Percentiles rank a stretch among this genome's conserved stretches.
These are phyloP conservation scores for Conops quadrifasciatus DNA, from an alignment of 2,888 invertebrate genomes.

Conservation along the genomic window DNA sequence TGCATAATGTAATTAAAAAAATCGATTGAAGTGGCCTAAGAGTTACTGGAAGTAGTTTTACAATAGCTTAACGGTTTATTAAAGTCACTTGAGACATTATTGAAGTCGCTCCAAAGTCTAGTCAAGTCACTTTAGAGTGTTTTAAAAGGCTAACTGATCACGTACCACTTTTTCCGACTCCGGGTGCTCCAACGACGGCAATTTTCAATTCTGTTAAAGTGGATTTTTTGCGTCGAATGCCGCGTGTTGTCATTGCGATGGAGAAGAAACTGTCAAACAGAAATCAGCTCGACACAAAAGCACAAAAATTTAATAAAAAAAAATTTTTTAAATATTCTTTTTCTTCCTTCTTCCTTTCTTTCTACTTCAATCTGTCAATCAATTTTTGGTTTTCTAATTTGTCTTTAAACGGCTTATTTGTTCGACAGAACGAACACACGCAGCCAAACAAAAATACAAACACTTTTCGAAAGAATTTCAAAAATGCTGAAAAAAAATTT, in stretches of 20 bases:
- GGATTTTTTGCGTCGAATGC: constrained; percentile 88
- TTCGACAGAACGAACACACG: too few species aligned
- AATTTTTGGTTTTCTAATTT: not conserved
- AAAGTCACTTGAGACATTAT: too few species aligned
- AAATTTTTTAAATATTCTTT: not conserved
- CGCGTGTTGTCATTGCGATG: constrained; percentile 75
- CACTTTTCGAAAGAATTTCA: too few species aligned
- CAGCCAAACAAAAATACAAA: too few species aligned
- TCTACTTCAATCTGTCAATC: not conserved
- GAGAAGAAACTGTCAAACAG: not conserved
- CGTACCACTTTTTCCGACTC: constrained; percentile 93
- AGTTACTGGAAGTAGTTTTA: too few species aligned
- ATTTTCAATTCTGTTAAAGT: constrained; percentile 90
- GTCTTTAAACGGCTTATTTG: too few species aligned
- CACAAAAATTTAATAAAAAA: not conserved
- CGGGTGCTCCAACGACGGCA: constrained; percentile 87
- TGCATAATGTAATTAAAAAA: too few species aligned
- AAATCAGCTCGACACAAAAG: not conserved
- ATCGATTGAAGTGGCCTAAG: too few species aligned
- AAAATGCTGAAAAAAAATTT: too few species aligned
- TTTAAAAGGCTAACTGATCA: constrained; percentile 4
- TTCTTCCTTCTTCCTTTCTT: not conserved
- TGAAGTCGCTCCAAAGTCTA: too few species aligned
- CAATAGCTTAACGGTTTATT: too few species aligned
- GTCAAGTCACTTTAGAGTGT: too few species aligned